phyloP scores from a whole-genome alignment of 2,888 invertebrate species.

The Lepidochitona cinerea region DNA sequence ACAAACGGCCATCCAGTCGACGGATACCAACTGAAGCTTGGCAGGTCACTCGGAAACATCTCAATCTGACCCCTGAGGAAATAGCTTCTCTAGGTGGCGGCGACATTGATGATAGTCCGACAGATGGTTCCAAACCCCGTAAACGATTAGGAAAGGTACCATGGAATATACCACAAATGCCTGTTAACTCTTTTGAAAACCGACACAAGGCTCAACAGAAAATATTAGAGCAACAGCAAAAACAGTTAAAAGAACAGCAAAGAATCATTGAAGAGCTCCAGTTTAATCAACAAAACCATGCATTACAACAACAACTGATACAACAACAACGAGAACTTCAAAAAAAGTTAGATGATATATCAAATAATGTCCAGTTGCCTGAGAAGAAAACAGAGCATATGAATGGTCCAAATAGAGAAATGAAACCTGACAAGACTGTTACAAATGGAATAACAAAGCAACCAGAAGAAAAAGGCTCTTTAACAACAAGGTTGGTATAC shows the following conservation, averaged over 20 bases:
- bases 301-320: background rate
- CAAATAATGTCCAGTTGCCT: no score
- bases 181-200: slow-evolving; percentile 58
- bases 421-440: no score
- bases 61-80: slow-evolving; percentile 51
- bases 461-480: no score
- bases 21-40: slow-evolving; percentile 54
- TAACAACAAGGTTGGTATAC: no score
- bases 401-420: no score
- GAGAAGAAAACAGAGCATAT: no score
- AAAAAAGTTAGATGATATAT: slow-evolving; percentile 13
- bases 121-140: slow-evolving; percentile 37
- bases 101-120: background rate
- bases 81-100: slow-evolving; percentile 39
- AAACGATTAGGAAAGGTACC: slow-evolving; percentile 58
- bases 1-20: slow-evolving; percentile 12
- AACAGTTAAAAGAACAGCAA: slow-evolving; percentile 61
- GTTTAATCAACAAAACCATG: slow-evolving; percentile 36
- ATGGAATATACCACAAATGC: slow-evolving; percentile 50
- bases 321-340: slow-evolving; percentile 29
- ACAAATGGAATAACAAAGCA: no score
- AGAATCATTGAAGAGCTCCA: slow-evolving; percentile 61
- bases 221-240: slow-evolving; percentile 61
- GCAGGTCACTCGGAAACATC: slow-evolving; percentile 57
- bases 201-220: slow-evolving; percentile 66